These are phyloP conservation scores for Drosophila triauraria DNA, from an alignment of 1,140 invertebrate genomes.

Conservation along the genomic window DNA sequence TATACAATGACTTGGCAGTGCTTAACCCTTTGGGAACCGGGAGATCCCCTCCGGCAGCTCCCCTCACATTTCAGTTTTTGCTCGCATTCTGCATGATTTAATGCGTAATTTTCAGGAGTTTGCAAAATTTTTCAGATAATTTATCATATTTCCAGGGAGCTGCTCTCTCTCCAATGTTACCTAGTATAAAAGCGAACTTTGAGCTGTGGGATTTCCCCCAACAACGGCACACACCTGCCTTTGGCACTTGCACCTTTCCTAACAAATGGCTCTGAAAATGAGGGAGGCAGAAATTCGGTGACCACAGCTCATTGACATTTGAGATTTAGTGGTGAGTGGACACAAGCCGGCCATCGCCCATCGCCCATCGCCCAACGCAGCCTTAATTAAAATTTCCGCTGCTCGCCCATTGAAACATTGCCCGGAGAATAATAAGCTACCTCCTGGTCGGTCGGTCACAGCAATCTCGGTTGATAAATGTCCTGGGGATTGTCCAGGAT, in stretches of 20 bases:
- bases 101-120: conserved; percentile 80
- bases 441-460: conserved; percentile 14
- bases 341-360: conserved; percentile 17
- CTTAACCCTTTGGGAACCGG: conserved; percentile 43
- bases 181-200: conserved; percentile 16
- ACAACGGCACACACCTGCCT: conserved; percentile 60
- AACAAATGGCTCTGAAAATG: conserved; percentile 58
- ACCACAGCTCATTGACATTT: conserved; percentile 76
- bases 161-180: not conserved
- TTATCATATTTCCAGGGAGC: conserved; percentile 69
- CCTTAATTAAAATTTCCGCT: conserved; percentile 76
- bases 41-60: not conserved
- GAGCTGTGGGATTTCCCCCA: conserved; percentile 30
- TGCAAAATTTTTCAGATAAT: conserved; percentile 76
- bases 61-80: conserved; percentile 9
- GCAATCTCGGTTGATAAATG: conserved; percentile 38
- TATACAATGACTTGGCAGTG: conserved; percentile 74
- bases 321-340: conserved; percentile 61
- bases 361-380: conserved; percentile 36
- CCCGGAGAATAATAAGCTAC: conserved; percentile 48
- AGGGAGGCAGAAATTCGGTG: conserved; percentile 59
- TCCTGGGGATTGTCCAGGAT: conserved; percentile 33
- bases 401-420: conserved; percentile 39
- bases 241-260: conserved; percentile 44
- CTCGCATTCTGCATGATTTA: conserved; percentile 74